A percentile compares a stretch with the other conserved stretches of the same genome.
Evolutionary conservation across 1,140 invertebrate genomes (phyloP).

Genomic region (Lepidotrigona ventralis): DNA sequence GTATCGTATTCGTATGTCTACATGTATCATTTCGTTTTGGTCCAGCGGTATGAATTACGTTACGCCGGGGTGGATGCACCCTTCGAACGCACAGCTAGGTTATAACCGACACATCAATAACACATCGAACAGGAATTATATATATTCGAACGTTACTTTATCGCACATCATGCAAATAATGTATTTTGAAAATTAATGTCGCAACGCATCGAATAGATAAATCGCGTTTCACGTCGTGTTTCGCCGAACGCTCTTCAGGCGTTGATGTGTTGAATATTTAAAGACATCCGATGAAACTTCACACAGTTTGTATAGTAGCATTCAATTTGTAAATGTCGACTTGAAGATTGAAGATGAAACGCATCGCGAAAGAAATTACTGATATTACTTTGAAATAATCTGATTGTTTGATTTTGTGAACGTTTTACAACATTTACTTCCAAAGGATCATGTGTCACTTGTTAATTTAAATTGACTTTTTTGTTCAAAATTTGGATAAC

Average conservation of each 20-base stretch:
- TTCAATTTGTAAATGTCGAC: neutral
- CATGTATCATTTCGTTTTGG: conserved; percentile 7
- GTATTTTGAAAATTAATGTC: conserved; percentile 16
- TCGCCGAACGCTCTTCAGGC: neutral
- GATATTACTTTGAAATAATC: neutral
- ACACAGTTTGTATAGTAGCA: too few species aligned
- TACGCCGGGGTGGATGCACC: neutral
- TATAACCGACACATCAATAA: conserved; percentile 5
- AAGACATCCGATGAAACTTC: neutral
- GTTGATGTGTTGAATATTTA: neutral
- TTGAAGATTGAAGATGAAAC: neutral
- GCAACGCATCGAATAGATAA: neutral
- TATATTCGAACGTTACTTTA: neutral
- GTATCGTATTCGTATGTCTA: neutral
- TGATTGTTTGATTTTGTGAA: neutral
- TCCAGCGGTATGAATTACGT: conserved; percentile 8
- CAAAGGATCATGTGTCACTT: neutral
- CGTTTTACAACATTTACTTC: neutral
- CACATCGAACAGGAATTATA: conserved; percentile 6
- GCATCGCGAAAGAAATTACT: neutral
- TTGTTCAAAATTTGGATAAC: neutral
- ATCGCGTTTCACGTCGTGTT: neutral
- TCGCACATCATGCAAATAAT: neutral
- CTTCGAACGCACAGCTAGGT: neutral
- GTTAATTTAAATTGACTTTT: neutral